Evolutionary conservation across 2,888 invertebrate genomes (phyloP).

Genomic region (Eristalinus aeneus): DNA sequence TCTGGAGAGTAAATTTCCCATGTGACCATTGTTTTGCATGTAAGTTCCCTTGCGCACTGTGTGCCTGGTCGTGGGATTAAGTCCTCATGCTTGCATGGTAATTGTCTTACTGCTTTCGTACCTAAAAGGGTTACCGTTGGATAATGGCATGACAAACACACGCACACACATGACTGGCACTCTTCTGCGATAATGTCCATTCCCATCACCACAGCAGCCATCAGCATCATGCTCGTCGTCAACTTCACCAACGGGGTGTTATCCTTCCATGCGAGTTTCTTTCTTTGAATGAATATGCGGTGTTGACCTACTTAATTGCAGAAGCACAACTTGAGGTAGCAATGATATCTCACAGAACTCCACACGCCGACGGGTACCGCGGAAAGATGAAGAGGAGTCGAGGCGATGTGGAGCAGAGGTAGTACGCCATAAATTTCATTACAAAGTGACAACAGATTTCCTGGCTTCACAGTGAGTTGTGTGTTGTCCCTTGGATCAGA

Average conservation of each 20-base stretch:
- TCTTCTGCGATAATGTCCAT: constrained; percentile 51
- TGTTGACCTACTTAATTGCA: constrained; percentile 66
- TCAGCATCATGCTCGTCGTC: constrained; percentile 28
- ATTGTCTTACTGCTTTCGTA: constrained; percentile 32
- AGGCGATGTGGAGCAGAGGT: constrained; percentile 43
- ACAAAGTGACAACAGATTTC: constrained; percentile 65
- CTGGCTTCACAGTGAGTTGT: constrained; percentile 29
- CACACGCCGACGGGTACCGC: not conserved
- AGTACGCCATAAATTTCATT: constrained; percentile 64
- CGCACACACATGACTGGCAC: not conserved
- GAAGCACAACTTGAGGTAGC: constrained; percentile 60
- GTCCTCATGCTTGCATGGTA: constrained; percentile 28
- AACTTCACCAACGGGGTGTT: constrained; percentile 35
- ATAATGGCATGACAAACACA: constrained; percentile 7
- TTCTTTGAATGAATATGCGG: constrained; percentile 48
- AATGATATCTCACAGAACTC: constrained; percentile 14
- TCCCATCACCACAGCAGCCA: constrained; percentile 48
- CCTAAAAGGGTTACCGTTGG: constrained; percentile 31
- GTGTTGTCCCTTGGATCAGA: constrained; percentile 39
- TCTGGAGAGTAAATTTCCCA: not conserved
- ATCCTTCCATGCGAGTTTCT: constrained; percentile 15
- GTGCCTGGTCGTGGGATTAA: constrained; percentile 12
- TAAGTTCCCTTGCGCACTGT: not conserved
- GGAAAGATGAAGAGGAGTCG: not conserved
- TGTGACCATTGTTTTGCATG: constrained; percentile 2